These are phyloP conservation scores for Astropecten irregularis DNA, from an alignment of 53 echinoderm and acorn worm genomes.

Conservation along the genomic window DNA sequence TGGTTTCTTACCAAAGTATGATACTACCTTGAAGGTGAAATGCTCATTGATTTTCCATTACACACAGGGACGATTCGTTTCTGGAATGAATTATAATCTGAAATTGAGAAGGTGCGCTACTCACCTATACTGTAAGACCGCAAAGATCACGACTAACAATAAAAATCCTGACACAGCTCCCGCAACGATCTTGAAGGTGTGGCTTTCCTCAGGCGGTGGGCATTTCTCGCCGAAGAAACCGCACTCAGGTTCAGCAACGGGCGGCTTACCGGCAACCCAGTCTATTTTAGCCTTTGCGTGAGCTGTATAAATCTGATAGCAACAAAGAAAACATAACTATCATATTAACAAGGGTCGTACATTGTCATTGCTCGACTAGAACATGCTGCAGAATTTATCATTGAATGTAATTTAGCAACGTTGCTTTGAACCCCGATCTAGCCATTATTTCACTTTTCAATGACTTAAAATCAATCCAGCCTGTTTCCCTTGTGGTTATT, in stretches of 20 bases:
- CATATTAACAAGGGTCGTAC: too few relatives aligned
- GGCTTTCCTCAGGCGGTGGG: background rate
- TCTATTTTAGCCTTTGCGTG: slow-evolving; percentile 61
- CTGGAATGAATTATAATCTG: background rate
- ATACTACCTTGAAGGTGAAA: background rate
- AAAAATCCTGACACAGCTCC: slow-evolving; percentile 64
- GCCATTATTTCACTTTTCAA: too few relatives aligned
- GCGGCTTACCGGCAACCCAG: slow-evolving; percentile 71
- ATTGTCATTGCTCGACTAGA: too few relatives aligned
- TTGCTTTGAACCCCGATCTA: too few relatives aligned
- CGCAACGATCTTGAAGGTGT: slow-evolving; percentile 65
- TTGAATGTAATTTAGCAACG: too few relatives aligned
- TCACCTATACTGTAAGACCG: slow-evolving; percentile 74
- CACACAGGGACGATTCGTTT: background rate
- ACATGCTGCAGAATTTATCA: too few relatives aligned
- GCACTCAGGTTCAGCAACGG: slow-evolving; percentile 74
- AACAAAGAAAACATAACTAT: background rate
- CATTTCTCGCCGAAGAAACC: slow-evolving; percentile 80
- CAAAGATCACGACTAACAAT: slow-evolving; percentile 52
- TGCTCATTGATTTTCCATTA: background rate
- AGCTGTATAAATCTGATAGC: slow-evolving; percentile 66
- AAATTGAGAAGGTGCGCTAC: background rate
- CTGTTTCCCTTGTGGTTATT: too few relatives aligned
- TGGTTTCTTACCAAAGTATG: too few relatives aligned
- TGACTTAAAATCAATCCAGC: too few relatives aligned